Percentiles rank a stretch among this genome's conserved stretches.
These are phyloP conservation scores for Mus pahari DNA, from an alignment of 2,113 vertebrate genomes.

Conservation along the genomic window DNA sequence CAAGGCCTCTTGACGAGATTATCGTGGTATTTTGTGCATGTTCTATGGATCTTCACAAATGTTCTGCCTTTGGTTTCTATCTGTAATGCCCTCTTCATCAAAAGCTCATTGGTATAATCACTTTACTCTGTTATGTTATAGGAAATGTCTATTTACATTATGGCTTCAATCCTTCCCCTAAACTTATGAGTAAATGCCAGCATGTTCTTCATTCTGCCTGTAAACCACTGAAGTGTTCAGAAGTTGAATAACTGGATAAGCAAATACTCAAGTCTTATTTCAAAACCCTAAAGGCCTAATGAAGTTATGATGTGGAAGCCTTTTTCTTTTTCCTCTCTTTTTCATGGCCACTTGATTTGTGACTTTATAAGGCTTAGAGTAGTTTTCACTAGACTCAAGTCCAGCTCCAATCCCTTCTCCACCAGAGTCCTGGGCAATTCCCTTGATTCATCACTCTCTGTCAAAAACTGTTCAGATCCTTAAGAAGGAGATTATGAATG, in stretches of 20 bases:
- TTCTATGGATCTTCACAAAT: neutral
- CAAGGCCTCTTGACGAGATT: neutral
- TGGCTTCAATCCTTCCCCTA: neutral
- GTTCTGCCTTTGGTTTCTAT: neutral
- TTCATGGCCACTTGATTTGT: neutral
- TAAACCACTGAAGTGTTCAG: constrained; percentile 9
- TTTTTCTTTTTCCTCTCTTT: neutral
- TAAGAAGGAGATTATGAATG: neutral
- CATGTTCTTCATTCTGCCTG: neutral
- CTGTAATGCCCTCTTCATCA: neutral
- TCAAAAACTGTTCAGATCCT: neutral
- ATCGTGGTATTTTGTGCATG: neutral
- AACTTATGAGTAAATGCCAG: neutral
- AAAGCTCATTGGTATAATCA: neutral
- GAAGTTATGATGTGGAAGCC: neutral
- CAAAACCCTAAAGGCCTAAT: neutral
- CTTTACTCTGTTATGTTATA: neutral
- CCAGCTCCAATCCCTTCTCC: neutral
- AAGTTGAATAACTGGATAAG: constrained; percentile 35
- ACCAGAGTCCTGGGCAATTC: neutral
- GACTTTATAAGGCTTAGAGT: neutral
- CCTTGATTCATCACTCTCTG: neutral
- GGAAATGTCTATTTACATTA: neutral
- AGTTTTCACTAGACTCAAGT: neutral
- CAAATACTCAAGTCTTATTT: constrained; percentile 20